Evolutionary conservation across 2,113 vertebrate genomes (phyloP).

Genomic region (Tupaia chinensis): DNA sequence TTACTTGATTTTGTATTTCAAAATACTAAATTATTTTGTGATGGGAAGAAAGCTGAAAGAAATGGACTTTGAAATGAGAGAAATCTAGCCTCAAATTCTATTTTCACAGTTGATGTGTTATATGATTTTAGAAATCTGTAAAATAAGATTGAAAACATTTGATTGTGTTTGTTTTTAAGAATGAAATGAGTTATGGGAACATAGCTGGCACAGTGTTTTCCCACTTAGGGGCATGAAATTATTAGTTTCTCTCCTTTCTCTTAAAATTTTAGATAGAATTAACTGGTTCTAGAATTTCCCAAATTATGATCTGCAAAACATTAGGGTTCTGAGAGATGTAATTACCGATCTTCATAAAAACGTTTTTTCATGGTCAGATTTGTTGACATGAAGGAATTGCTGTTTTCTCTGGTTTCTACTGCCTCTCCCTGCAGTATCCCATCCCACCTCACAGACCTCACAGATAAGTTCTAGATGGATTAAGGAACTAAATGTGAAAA

Average conservation of each 20-base stretch:
- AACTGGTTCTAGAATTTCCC: background rate
- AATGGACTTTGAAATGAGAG: slow-evolving; percentile 33
- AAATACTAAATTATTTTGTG: slow-evolving; percentile 33
- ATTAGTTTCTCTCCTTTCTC: background rate
- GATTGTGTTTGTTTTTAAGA: background rate
- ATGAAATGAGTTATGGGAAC: background rate
- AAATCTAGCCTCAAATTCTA: slow-evolving; percentile 19
- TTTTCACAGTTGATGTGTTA: background rate
- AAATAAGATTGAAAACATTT: background rate
- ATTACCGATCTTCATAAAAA: slow-evolving; percentile 7
- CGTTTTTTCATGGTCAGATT: background rate
- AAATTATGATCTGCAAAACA: background rate
- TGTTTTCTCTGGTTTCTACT: background rate
- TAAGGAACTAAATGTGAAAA: slow-evolving; percentile 12
- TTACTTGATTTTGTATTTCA: background rate
- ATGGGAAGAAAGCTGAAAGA: slow-evolving; percentile 37
- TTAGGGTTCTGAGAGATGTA: background rate
- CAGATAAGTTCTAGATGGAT: background rate
- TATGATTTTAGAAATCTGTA: background rate
- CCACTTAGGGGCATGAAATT: background rate
- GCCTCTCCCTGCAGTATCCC: rapidly evolving
- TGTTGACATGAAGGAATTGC: background rate
- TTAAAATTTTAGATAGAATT: slow-evolving; percentile 35
- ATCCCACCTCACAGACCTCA: background rate
- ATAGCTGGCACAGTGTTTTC: background rate